phyloP scores from a whole-genome alignment of 2,888 invertebrate species.

The Synanthedon andrenaeformis region DNA sequence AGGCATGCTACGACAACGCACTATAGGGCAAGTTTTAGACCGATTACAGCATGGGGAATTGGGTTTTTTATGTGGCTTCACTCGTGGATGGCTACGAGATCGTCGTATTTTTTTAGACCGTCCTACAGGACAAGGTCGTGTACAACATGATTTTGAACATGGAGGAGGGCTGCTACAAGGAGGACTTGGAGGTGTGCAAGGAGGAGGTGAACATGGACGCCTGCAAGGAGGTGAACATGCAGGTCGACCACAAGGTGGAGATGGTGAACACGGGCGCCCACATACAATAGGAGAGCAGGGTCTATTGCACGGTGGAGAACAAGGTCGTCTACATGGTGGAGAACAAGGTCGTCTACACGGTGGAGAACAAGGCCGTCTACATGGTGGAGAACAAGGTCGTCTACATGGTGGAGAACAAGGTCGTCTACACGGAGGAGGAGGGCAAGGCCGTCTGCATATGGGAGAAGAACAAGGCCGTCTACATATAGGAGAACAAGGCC shows the following conservation, averaged over 20 bases:
- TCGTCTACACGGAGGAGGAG: constrained; percentile 12
- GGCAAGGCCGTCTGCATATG: constrained; percentile 40
- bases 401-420: constrained; percentile 5
- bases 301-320: constrained; percentile 3
- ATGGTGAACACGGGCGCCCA: constrained; percentile 7
- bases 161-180: constrained; percentile 14
- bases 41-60: constrained; percentile 51
- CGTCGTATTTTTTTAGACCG: constrained; percentile 27
- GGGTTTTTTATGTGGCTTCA: constrained; percentile 32
- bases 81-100: constrained; percentile 35
- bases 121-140: constrained; percentile 33
- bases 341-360: constrained; percentile 7
- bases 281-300: constrained; percentile 8
- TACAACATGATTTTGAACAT: background rate
- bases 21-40: constrained; percentile 33
- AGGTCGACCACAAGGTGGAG: constrained; percentile 8
- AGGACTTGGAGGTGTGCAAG: constrained; percentile 28
- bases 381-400: constrained; percentile 31
- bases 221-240: constrained; percentile 7
- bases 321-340: constrained; percentile 7
- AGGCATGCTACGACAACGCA: constrained; percentile 39
- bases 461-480: constrained; percentile 18
- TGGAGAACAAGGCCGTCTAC: constrained; percentile 38
- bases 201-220: constrained; percentile 10
- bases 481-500: constrained; percentile 30